Conservation (phyloP, 2,113 vertebrate species). For the Dendropsophus ebraccatus region DNA sequence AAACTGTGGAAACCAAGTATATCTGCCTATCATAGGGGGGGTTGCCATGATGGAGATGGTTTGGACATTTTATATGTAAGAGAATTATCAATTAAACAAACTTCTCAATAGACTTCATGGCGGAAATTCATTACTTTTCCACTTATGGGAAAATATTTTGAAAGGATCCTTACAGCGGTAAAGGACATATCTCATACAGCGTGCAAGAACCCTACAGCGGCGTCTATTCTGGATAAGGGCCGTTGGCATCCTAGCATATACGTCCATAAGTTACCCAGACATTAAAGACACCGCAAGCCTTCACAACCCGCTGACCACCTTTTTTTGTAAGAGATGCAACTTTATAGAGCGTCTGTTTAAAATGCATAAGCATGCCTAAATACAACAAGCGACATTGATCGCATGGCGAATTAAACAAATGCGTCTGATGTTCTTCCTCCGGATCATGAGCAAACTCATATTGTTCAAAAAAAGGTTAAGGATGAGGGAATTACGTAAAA, state of each 20-base stretch:
- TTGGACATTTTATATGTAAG: background rate
- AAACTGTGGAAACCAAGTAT: background rate
- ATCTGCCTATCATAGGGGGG: background rate
- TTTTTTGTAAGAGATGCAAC: slow-evolving; percentile 13
- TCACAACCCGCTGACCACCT: slow-evolving; percentile 10
- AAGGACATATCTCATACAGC: no score
- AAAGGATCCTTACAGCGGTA: background rate
- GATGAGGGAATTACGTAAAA: slow-evolving; percentile 11
- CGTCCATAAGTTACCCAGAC: background rate
- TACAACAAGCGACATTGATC: slow-evolving; percentile 20
- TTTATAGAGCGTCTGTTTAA: background rate
- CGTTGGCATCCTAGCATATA: background rate
- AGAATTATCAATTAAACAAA: no score
- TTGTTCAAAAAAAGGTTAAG: slow-evolving; percentile 28
- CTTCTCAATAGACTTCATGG: no score
- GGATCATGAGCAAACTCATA: background rate
- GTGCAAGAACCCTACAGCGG: background rate
- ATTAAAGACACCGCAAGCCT: slow-evolving; percentile 1
- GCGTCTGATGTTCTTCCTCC: background rate
- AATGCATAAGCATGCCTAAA: slow-evolving; percentile 44
- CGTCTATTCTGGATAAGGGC: background rate
- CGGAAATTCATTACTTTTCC: background rate
- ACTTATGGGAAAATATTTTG: no score
- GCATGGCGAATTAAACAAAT: slow-evolving; percentile 32
- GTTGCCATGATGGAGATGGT: background rate